Base-by-base conservation (phyloP, 2,888 invertebrate genomes). In the Hermaeophaga mercurialis region DNA sequence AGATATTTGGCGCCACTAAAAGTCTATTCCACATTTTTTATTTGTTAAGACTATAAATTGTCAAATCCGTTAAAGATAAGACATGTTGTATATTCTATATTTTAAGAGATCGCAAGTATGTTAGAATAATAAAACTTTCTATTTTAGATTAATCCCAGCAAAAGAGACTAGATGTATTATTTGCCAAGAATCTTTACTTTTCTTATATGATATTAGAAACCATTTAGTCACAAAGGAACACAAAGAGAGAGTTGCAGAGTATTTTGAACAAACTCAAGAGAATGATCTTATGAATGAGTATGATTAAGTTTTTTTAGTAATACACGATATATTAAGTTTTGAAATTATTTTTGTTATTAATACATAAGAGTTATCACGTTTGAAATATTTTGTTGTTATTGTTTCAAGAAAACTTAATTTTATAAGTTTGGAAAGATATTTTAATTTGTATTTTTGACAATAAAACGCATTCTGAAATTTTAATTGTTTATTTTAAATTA, bases 181-280 rank as follows among this genome's bases (percentile, higher is more conserved):
- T 3, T 78, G 78, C 50, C 58, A 72, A 12, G 65, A 68, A 2
- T 60, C 62, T 1, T 58, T 80, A 24, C 73, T 77, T n/a, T 75
- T 70, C 45, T 66, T 78, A 7, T 59, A 70, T 1, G 75, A 79
- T 47, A 62, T 82, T 3, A 73, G 80, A n/a, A 68, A 79, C 45
- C 83, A 83, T 70, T 65, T 82, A 18, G 70, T 78, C 0, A 77
- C 78, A 0, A 69, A 75, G 54, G 58, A 75, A 12, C 81, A 82
- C 68, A 68, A 64, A 36, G 28, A 17, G 9, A 49, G 38, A 11
- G 54, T 55, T 3, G 49, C 49, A 1, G 44, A 39, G 5, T 56
- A 45, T 62, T 72, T 53, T 61, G n/a, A n/a, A n/a, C n/a, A n/a
- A n/a, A n/a, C n/a, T n/a, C n/a, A n/a, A n/a, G 24, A 43, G 12